Evolutionary conservation across 2,797 vertebrate species (phyloP).

Genomic region (Siniperca obscura): DNA sequence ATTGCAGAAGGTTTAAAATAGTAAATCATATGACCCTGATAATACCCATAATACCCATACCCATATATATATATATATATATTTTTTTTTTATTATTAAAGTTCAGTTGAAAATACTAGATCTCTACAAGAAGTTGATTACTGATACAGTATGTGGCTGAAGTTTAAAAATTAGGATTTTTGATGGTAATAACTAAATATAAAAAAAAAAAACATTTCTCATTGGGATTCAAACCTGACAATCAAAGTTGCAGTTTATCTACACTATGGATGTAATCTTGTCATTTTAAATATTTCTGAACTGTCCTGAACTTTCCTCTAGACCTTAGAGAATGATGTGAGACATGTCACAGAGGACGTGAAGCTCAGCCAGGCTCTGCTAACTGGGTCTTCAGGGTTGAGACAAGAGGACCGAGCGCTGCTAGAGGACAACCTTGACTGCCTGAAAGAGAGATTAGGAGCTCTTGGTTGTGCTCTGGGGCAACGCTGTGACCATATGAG

Average conservation of each 20-base stretch:
- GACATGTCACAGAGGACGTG: slow-evolving; percentile 90
- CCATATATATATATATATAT: no score
- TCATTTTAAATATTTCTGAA: not conserved
- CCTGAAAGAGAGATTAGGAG: slow-evolving; percentile 86
- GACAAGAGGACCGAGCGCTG: slow-evolving; percentile 83
- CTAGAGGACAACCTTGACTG: slow-evolving; percentile 91
- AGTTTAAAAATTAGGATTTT: not conserved
- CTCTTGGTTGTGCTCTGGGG: slow-evolving; percentile 87
- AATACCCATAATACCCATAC: not conserved
- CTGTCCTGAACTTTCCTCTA: slow-evolving; percentile 59
- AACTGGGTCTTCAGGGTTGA: slow-evolving; percentile 81
- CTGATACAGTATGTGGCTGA: not conserved
- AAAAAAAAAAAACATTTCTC: not conserved
- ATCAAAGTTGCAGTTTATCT: not conserved
- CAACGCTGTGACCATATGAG: slow-evolving; percentile 90
- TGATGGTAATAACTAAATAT: not conserved
- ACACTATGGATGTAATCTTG: not conserved
- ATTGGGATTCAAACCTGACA: not conserved
- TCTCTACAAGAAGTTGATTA: not conserved
- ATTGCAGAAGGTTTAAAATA: not conserved
- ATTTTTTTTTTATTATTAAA: no score
- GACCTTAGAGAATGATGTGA: slow-evolving; percentile 90
- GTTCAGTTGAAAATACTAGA: not conserved
- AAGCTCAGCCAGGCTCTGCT: slow-evolving; percentile 90
- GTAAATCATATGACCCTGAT: not conserved